A percentile compares a stretch with the other conserved stretches of the same genome.
Evolutionary conservation across 2,113 vertebrate species (phyloP).

Genomic region (Megaleporinus macrocephalus): DNA sequence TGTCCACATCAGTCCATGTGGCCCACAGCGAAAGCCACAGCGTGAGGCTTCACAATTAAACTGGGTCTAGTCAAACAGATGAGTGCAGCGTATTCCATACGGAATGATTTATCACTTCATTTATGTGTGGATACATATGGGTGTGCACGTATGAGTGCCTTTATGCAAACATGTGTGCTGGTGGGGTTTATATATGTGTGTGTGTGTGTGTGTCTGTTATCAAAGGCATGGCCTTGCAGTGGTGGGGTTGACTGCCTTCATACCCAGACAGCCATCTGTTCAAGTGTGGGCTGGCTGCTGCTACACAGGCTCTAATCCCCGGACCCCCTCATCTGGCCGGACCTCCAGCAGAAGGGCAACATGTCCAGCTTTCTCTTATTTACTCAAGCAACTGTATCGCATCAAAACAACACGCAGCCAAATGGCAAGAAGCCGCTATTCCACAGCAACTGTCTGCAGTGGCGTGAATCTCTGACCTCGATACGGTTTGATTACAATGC

Average conservation of each 20-base stretch:
- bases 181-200: neutral
- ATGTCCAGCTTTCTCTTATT: conserved; percentile 43
- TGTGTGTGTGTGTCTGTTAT: conserved; percentile 16
- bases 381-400: conserved; percentile 13
- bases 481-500: neutral
- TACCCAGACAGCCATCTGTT: conserved; percentile 50
- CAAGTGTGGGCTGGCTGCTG: conserved; percentile 38
- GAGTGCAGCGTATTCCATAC: conserved; percentile 1
- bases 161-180: conserved; percentile 32
- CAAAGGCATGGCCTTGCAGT: conserved; percentile 16
- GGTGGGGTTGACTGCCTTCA: conserved; percentile 42
- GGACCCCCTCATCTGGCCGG: conserved; percentile 48
- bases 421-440: neutral
- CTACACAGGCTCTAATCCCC: conserved; percentile 50
- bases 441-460: neutral
- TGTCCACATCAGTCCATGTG: conserved; percentile 17
- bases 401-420: conserved; percentile 17
- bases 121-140: conserved; percentile 32
- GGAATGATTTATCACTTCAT: conserved; percentile 35
- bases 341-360: conserved; percentile 41
- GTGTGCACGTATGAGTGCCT: neutral
- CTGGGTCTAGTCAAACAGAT: neutral
- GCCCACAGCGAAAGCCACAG: neutral
- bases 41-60: conserved; percentile 32
- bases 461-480: neutral